These are phyloP conservation scores for Probaryconus sp. DNA, from an alignment of 1,140 invertebrate species.

Conservation along the genomic window DNA sequence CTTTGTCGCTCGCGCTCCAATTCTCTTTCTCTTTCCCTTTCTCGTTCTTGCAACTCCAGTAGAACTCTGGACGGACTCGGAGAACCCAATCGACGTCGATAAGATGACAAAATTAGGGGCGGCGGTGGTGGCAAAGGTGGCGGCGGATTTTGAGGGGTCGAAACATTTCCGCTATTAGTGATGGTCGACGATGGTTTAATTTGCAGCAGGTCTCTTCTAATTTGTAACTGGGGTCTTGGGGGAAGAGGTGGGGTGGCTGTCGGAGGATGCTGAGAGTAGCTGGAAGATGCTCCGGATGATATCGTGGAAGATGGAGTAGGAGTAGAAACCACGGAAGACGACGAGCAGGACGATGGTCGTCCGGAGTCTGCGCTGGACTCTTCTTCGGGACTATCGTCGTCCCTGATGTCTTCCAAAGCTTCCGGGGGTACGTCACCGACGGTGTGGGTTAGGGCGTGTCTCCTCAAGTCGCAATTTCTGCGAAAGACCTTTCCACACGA, in stretches of 20 bases:
- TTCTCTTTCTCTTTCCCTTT: slow-evolving; percentile 69
- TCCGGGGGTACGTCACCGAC: slow-evolving; percentile 88
- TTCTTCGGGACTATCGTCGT: slow-evolving; percentile 81
- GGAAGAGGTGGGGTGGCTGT: slow-evolving; percentile 70
- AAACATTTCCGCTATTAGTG: slow-evolving; percentile 70
- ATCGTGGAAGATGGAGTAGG: slow-evolving; percentile 67
- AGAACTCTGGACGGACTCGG: slow-evolving; percentile 73
- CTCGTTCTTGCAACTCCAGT: slow-evolving; percentile 73
- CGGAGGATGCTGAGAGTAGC: slow-evolving; percentile 41
- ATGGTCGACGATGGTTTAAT: slow-evolving; percentile 77
- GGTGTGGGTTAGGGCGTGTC: slow-evolving; percentile 91
- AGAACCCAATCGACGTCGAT: slow-evolving; percentile 72
- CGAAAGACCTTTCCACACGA: slow-evolving; percentile 93
- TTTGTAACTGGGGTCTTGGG: slow-evolving; percentile 82
- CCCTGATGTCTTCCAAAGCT: slow-evolving; percentile 82
- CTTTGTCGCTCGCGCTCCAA: slow-evolving; percentile 62
- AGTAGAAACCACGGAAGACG: slow-evolving; percentile 41
- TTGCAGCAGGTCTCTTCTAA: slow-evolving; percentile 84
- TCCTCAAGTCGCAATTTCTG: slow-evolving; percentile 89
- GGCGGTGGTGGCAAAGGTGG: slow-evolving; percentile 76
- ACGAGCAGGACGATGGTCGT: slow-evolving; percentile 63
- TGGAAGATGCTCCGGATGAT: slow-evolving; percentile 65
- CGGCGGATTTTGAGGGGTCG: slow-evolving; percentile 77
- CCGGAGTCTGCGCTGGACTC: slow-evolving; percentile 67
- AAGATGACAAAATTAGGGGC: slow-evolving; percentile 74